Conservation (phyloP, 2,888 invertebrate species). For the Aporophyla nigra region DNA sequence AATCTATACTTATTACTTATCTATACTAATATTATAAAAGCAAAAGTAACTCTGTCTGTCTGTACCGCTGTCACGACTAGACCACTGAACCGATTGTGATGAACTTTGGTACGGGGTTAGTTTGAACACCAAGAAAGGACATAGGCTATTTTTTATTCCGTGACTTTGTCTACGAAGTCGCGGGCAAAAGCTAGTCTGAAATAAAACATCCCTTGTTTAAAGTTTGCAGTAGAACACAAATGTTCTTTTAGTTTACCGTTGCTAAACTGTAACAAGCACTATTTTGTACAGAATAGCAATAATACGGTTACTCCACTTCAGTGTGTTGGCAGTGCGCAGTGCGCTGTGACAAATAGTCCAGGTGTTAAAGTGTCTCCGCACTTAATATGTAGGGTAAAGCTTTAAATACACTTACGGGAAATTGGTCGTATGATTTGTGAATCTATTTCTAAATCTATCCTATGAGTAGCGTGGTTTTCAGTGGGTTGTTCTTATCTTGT, state of each 20-base stretch:
- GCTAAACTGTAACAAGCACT: not conserved
- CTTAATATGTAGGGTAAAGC: constrained; percentile 21
- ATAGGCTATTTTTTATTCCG: too few relatives aligned
- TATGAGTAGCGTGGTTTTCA: not conserved
- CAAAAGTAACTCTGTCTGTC: too few relatives aligned
- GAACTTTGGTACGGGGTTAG: too few relatives aligned
- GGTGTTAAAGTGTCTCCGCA: constrained; percentile 34
- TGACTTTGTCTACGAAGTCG: too few relatives aligned
- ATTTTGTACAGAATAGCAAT: constrained; percentile 9
- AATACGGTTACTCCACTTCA: constrained; percentile 28
- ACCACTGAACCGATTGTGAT: too few relatives aligned
- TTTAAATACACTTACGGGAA: constrained; percentile 34
- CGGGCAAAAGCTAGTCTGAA: too few relatives aligned
- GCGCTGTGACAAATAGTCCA: constrained; percentile 25
- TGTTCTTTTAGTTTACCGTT: not conserved
- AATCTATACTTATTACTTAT: too few relatives aligned
- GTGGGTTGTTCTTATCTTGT: not conserved
- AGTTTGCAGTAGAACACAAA: not conserved
- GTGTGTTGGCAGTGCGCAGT: constrained; percentile 35
- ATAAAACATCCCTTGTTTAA: not conserved
- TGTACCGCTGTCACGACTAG: too few relatives aligned
- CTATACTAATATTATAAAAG: too few relatives aligned
- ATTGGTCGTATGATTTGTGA: constrained; percentile 35
- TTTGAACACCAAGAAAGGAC: too few relatives aligned
- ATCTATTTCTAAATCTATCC: constrained; percentile 37